Evolutionary conservation across 2,888 invertebrate species (phyloP).

Genomic region (Catocala fraxini): DNA sequence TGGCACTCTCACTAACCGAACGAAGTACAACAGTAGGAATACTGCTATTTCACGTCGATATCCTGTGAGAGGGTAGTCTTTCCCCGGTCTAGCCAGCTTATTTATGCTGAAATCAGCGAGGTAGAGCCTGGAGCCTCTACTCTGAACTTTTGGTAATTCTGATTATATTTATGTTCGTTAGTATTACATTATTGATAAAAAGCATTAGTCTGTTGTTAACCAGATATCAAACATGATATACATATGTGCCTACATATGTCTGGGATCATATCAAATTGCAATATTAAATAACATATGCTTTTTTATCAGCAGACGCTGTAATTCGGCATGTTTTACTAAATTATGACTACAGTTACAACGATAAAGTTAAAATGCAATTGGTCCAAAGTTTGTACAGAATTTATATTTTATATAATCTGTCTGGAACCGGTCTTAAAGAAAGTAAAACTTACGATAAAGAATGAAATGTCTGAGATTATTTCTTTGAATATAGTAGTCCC

Average conservation of each 20-base stretch:
- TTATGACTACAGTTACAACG: constrained; percentile 6
- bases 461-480: constrained; percentile 4
- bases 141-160: too few species aligned
- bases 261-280: neutral
- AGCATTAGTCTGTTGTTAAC: too few species aligned
- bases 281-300: constrained; percentile 8
- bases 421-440: neutral
- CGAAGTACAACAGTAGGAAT: too few species aligned
- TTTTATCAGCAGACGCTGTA: constrained; percentile 1
- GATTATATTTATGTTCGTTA: too few species aligned
- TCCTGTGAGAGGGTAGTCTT: too few species aligned
- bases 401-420: neutral
- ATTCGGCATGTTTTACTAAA: constrained; percentile 4
- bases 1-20: too few species aligned
- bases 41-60: too few species aligned
- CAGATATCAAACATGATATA: too few species aligned
- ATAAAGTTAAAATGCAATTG: constrained; percentile 12
- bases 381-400: constrained; percentile 1
- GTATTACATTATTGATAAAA: too few species aligned
- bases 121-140: too few species aligned
- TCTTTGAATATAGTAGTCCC: constrained; percentile 2
- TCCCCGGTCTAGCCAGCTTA: too few species aligned
- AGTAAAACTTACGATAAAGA: neutral
- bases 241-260: neutral
- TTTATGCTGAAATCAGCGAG: too few species aligned